Evolutionary conservation across 2,113 vertebrate genomes (phyloP).

Genomic region (Cricetomys ansorgei): DNA sequence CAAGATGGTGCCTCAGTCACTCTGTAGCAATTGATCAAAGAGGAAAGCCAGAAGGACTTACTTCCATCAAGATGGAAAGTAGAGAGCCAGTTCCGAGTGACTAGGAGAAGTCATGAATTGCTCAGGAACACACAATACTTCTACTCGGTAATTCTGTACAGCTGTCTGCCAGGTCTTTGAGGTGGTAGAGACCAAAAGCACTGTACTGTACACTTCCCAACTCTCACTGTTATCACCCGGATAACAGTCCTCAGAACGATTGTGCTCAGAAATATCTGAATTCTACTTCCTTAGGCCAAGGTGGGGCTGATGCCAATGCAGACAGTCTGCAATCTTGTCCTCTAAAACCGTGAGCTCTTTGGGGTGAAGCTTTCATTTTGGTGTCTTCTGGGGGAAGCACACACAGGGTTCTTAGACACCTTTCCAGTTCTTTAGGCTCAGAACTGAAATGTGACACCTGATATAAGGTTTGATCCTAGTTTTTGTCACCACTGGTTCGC

Average conservation of each 20-base stretch:
- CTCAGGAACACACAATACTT: background rate
- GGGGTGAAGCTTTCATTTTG: background rate
- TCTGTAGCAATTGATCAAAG: background rate
- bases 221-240: background rate
- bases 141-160: background rate
- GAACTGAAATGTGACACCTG: background rate
- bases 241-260: background rate
- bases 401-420: background rate
- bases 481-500: background rate
- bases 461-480: background rate
- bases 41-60: background rate
- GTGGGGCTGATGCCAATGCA: background rate
- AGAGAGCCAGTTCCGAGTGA: background rate
- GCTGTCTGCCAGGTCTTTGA: background rate
- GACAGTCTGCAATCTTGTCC: too few relatives aligned
- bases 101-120: background rate
- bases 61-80: background rate
- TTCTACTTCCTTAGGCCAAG: accelerated
- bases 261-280: background rate
- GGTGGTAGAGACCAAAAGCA: background rate
- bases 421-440: background rate
- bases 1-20: background rate
- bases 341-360: background rate
- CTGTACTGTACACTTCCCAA: background rate
- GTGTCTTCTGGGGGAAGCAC: background rate